These are phyloP conservation scores for Lasioglossum calceatum DNA, from an alignment of 2,888 invertebrate species.

Conservation along the genomic window DNA sequence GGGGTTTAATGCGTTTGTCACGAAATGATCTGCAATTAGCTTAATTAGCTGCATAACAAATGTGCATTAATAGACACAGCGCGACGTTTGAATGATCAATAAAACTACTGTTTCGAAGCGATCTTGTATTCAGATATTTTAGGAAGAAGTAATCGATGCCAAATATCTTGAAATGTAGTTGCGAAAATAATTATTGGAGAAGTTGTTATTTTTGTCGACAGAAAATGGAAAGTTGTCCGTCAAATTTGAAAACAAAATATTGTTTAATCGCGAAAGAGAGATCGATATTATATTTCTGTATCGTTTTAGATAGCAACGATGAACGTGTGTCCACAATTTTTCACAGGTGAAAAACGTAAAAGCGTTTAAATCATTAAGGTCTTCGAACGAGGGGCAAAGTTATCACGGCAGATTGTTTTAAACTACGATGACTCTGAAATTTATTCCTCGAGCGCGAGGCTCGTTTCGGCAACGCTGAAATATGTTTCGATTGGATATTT, in stretches of 20 bases:
- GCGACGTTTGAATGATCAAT: background rate
- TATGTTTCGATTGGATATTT: conserved; percentile 16
- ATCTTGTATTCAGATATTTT: too few relatives aligned
- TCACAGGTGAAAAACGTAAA: background rate
- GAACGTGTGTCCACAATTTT: background rate
- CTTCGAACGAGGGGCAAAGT: background rate
- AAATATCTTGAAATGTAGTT: background rate
- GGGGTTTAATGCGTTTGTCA: conserved; percentile 2
- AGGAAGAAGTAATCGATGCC: background rate
- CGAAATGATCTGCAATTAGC: conserved; percentile 36
- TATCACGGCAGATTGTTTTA: background rate
- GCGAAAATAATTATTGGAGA: background rate
- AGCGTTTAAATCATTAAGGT: background rate
- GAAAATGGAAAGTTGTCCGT: too few relatives aligned
- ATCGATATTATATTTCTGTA: background rate
- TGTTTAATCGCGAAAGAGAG: too few relatives aligned
- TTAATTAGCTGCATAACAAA: conserved; percentile 31
- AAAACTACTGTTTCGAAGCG: background rate
- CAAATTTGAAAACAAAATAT: too few relatives aligned
- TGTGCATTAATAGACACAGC: background rate
- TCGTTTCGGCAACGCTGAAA: conserved; percentile 23
- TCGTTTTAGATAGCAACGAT: background rate
- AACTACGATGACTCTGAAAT: conserved; percentile 16
- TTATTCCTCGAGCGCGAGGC: conserved; percentile 19
- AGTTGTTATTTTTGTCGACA: background rate